Base-by-base conservation (phyloP, 92 coral and sea anemone species). In the Epizoanthus illoricatus region DNA sequence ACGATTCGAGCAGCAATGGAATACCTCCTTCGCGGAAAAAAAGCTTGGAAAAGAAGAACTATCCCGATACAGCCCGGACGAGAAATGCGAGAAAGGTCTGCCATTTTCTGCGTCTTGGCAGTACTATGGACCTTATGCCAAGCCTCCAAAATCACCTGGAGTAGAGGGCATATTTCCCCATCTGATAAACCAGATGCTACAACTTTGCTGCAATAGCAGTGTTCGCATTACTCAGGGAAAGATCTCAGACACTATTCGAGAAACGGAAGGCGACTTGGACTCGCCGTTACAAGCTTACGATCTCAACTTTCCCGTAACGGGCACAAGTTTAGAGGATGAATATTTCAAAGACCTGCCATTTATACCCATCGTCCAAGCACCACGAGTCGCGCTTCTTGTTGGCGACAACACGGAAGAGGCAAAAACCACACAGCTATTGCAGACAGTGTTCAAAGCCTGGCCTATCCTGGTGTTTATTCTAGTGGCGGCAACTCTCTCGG, bases 121-220 rank as follows among this genome's bases (percentile, higher is more conserved):
- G 80, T 94, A 86, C 59, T 97, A 97, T 57, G 99, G 99, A 3
- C 99, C 99, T 7, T 97, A 97, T 75, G 92, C 92, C 5, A 90
- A 79, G 73, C 94, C 87, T 1, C 11, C 88, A 0, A 49, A 21
- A 58, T 64, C 71, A 4, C 79, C 76, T n/a, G 98, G 91, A 16
- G 91, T 97, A 12, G 96, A 89, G 11, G 99, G 99, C 7, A 97
- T 97, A 63, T 93, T 97, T 81, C 98, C 99, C 13, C 93, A 91
- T 39, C 90, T 97, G 2, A 82, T 97, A 0, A 93, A 90, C 64
- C 78, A 90, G 73, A 94, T 92, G 91, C 85, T 97, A 5, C 84
- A 86, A 20, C 81, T 76, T n/a, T 97, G 99, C 55, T 97, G 99
- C 73, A 89, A 90, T 54, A 71, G 79, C 52, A 74, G 85, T 7